These are phyloP conservation scores for Sparidentex hasta DNA, from an alignment of 2,797 vertebrate species.

Conservation along the genomic window DNA sequence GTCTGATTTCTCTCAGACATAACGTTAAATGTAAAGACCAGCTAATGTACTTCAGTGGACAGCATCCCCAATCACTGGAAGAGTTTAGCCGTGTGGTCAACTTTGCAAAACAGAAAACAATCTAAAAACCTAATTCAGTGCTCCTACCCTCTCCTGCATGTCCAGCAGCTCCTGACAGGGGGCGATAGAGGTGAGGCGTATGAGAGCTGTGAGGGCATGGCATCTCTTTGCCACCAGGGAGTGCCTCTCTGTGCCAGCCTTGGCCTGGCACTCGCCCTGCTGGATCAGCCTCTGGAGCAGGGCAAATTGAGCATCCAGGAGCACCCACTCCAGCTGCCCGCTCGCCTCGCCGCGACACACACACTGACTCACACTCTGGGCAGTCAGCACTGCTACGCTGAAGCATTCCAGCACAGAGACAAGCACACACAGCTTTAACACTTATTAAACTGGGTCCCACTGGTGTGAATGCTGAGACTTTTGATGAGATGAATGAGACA, in stretches of 20 bases:
- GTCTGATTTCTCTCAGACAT: background rate
- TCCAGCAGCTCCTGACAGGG: slow-evolving; percentile 71
- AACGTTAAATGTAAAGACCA: background rate
- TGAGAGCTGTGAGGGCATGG: slow-evolving; percentile 64
- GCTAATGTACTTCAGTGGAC: background rate
- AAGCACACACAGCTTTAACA: slow-evolving; percentile 23
- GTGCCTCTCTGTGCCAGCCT: slow-evolving; percentile 34
- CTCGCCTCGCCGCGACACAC: slow-evolving; percentile 68
- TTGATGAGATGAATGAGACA: background rate
- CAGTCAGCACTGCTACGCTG: slow-evolving; percentile 76
- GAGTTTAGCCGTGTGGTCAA: too few species aligned
- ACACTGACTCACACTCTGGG: slow-evolving; percentile 81
- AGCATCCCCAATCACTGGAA: background rate
- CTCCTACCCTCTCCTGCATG: slow-evolving; percentile 75
- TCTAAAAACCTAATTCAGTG: too few species aligned
- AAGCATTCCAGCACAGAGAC: slow-evolving; percentile 45
- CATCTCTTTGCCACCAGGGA: slow-evolving; percentile 73
- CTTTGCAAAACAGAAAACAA: too few species aligned
- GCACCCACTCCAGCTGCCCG: slow-evolving; percentile 83
- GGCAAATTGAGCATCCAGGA: slow-evolving; percentile 80
- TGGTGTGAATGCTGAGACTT: slow-evolving; percentile 14
- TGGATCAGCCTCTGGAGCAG: slow-evolving; percentile 81
- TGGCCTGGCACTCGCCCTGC: slow-evolving; percentile 46
- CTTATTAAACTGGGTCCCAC: slow-evolving; percentile 12
- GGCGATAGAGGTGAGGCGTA: slow-evolving; percentile 70